These are phyloP conservation scores for Syngnathus scovelli DNA, from an alignment of 2,113 vertebrate genomes.

Conservation along the genomic window DNA sequence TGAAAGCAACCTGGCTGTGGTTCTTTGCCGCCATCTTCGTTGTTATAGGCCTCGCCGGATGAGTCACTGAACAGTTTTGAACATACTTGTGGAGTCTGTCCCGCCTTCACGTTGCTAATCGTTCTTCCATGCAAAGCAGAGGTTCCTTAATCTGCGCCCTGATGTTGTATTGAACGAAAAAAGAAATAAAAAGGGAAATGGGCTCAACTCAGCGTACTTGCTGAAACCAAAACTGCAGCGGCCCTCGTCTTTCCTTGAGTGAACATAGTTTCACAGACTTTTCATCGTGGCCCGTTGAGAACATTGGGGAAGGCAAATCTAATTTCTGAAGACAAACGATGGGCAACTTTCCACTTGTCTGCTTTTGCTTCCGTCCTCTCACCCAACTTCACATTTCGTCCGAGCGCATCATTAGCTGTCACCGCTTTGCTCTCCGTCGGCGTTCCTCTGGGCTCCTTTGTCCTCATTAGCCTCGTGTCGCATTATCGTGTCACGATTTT, in stretches of 20 bases:
- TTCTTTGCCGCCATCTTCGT: constrained; percentile 10
- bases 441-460: background rate
- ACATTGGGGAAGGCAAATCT: no score
- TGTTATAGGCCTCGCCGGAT: background rate
- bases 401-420: background rate
- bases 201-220: background rate
- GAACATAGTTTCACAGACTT: no score
- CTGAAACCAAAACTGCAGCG: background rate
- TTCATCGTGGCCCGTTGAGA: no score
- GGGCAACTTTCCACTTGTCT: background rate
- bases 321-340: no score
- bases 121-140: no score
- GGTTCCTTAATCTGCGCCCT: background rate
- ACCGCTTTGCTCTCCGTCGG: background rate
- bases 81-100: background rate
- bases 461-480: background rate
- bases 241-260: background rate
- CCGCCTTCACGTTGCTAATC: no score
- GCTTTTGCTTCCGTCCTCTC: background rate
- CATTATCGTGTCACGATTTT: background rate
- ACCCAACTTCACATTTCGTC: constrained; percentile 9
- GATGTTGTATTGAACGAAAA: background rate
- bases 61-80: background rate
- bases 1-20: constrained; percentile 20
- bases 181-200: background rate